Evolutionary conservation across 2,888 invertebrate genomes (phyloP).

Genomic region (Stenolophus ochropezus): DNA sequence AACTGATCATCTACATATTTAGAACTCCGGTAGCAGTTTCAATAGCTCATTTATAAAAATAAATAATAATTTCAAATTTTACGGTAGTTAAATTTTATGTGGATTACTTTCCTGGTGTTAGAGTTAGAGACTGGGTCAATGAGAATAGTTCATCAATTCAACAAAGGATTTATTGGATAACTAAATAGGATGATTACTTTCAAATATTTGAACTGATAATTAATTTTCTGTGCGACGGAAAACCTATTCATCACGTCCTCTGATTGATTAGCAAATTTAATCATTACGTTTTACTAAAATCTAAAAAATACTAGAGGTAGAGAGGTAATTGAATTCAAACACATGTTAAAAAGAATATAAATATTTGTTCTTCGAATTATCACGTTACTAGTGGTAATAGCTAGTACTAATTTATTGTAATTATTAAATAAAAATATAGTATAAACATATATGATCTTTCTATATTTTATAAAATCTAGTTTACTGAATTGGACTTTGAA

Average conservation of each 20-base stretch:
- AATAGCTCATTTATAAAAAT: too few relatives aligned
- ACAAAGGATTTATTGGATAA: neutral
- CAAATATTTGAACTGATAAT: neutral
- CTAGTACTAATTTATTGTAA: too few relatives aligned
- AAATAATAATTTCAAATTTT: too few relatives aligned
- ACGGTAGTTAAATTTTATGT: too few relatives aligned
- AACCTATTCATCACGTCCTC: neutral
- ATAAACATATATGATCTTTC: too few relatives aligned
- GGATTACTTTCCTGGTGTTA: too few relatives aligned
- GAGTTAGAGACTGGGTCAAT: too few relatives aligned
- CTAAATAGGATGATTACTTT: neutral
- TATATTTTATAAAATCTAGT: too few relatives aligned
- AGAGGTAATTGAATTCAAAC: neutral
- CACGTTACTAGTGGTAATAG: neutral
- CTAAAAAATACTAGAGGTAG: neutral
- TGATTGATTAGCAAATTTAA: neutral
- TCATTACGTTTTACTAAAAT: neutral
- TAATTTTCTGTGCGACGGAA: neutral
- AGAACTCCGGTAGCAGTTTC: too few relatives aligned
- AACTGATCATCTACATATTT: too few relatives aligned
- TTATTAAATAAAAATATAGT: too few relatives aligned
- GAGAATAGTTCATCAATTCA: neutral
- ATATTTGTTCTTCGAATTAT: neutral
- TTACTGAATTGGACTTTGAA: too few relatives aligned
- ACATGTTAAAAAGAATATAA: neutral